Percentiles rank a stretch among this genome's conserved stretches.
phyloP scores from a whole-genome alignment of 1,140 invertebrate species.

The Diachasmimorpha longicaudata region DNA sequence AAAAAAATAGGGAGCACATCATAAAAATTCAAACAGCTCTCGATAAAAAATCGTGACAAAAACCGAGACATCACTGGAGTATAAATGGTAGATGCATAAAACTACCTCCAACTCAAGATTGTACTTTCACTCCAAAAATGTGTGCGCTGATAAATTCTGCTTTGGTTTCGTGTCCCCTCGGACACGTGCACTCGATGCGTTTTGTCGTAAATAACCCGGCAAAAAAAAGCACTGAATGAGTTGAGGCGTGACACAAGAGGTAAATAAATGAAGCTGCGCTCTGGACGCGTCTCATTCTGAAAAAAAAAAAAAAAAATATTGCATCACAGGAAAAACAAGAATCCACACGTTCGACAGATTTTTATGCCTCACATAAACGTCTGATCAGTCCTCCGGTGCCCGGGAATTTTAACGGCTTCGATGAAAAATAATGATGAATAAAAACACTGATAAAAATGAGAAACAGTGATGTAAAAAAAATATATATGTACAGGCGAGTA shows the following conservation, averaged over 20 bases:
- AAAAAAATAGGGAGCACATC: no score
- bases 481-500: background rate
- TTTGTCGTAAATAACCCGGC: constrained; percentile 26
- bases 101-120: background rate
- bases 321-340: background rate
- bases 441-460: constrained; percentile 6
- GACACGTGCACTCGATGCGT: constrained; percentile 14
- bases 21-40: background rate
- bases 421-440: background rate
- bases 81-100: constrained; percentile 14
- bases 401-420: background rate
- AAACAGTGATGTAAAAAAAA: constrained; percentile 25
- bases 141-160: constrained; percentile 28
- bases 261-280: constrained; percentile 12
- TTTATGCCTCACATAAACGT: background rate
- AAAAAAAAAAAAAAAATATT: no score
- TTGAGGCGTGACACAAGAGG: background rate
- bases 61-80: background rate
- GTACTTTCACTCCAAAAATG: constrained; percentile 43
- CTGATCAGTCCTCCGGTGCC: background rate
- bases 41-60: background rate
- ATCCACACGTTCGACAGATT: background rate
- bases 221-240: constrained; percentile 6
- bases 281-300: background rate
- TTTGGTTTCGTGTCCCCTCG: constrained; percentile 12